These are phyloP conservation scores for Rafetus swinhoei DNA, from an alignment of 2,113 vertebrate species.

Conservation along the genomic window DNA sequence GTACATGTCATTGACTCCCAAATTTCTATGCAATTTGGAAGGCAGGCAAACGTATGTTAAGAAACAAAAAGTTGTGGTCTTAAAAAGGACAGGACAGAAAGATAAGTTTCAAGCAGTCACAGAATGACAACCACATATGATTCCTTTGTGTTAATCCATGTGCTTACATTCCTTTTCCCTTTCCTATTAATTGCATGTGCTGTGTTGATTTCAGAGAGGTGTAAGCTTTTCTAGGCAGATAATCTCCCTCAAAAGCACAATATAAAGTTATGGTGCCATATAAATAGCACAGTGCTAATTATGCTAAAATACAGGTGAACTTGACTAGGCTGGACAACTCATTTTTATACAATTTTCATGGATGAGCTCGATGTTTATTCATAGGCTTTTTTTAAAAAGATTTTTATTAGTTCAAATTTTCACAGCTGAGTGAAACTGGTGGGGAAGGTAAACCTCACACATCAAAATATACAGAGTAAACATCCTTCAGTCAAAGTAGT, in stretches of 20 bases:
- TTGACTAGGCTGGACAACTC: background rate
- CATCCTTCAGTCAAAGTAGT: background rate
- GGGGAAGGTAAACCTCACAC: background rate
- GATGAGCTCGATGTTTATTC: background rate
- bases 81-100: background rate
- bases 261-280: background rate
- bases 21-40: background rate
- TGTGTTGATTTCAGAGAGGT: background rate
- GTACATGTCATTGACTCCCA: background rate
- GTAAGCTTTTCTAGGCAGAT: background rate
- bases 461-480: background rate
- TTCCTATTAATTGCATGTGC: background rate
- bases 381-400: background rate
- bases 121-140: background rate
- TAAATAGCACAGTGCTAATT: background rate
- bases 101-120: background rate
- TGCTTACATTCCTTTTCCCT: background rate
- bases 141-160: background rate
- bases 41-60: background rate
- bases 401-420: background rate
- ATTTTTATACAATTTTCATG: background rate
- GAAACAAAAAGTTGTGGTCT: background rate
- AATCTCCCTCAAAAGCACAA: background rate
- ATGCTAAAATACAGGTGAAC: background rate
- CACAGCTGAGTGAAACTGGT: background rate